Percentiles rank a stretch among this genome's conserved stretches.
Conservation (phyloP, 1,140 invertebrate genomes). For the Asbolus verrucosus region DNA sequence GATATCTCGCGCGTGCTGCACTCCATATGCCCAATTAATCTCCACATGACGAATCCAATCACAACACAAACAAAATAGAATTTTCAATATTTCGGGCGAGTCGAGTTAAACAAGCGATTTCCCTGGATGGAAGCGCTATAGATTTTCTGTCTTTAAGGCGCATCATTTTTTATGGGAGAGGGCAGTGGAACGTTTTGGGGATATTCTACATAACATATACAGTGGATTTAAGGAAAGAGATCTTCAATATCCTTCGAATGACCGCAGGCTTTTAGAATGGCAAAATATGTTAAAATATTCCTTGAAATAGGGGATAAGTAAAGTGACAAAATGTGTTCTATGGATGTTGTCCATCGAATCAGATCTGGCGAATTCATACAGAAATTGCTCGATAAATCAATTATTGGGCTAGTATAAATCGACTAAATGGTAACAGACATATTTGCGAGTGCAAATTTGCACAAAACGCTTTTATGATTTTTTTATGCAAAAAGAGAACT, state of each 20-base stretch:
- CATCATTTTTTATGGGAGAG: conserved; percentile 42
- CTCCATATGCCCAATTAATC: conserved; percentile 21
- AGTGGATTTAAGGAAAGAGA: conserved; percentile 45
- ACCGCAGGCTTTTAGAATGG: conserved; percentile 49
- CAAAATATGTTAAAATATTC: conserved; percentile 52
- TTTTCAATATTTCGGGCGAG: neutral
- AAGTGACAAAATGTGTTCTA: conserved; percentile 49
- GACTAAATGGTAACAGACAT: conserved; percentile 16
- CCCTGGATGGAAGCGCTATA: neutral
- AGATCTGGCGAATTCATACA: neutral
- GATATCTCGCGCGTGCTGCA: conserved; percentile 40
- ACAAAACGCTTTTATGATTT: conserved; percentile 54
- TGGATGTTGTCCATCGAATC: conserved; percentile 39
- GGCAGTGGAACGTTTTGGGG: conserved; percentile 41
- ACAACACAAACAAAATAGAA: neutral
- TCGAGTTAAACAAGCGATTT: neutral
- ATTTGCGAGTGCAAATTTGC: conserved; percentile 34
- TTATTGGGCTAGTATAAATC: conserved; percentile 25
- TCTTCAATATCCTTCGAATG: conserved; percentile 49
- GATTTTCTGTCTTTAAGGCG: conserved; percentile 36
- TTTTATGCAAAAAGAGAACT: conserved; percentile 61
- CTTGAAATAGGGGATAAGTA: conserved; percentile 49
- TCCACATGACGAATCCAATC: conserved; percentile 19
- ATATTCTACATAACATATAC: conserved; percentile 46
- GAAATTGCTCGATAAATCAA: conserved; percentile 22